Evolutionary conservation across 2,888 invertebrate genomes (phyloP), one percentile per base, ranked within the genome.

Genomic region (Dolomedes plantarius): DNA sequence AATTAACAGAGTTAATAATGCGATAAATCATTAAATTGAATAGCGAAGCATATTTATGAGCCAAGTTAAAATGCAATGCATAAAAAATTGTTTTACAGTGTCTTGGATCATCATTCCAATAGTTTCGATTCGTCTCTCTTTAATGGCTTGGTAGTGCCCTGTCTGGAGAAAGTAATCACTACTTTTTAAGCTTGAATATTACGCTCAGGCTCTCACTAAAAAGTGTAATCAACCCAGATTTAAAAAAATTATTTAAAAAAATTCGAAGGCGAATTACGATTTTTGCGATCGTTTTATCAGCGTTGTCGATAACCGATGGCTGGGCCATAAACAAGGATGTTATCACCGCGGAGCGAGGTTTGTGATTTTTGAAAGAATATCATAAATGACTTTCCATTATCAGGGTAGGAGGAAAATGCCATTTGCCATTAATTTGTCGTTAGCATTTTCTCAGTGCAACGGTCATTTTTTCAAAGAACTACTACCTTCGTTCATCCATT

Each of bases 351-450:
- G 56, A 56, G 83, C 77, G 67, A 77, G 73, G 46, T 77, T 83
- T 77, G 83, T 73, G 83, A 72, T 67, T 77, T 77, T 77, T 77
- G 72, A 83, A 83, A 83, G 77, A 77, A 77, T 77, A 83, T 77
- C 83, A 77, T 83, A 83, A 83, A 83, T 83, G 83, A 73, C 83
- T 83, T 83, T 77, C 77, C 83, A 83, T 83, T 83, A 83, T 83
- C 83, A 73, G 83, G 73, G 72, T 50, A 68, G 69, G 77, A 83
- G 73, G 77, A 56, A 74, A 83, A 83, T 83, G 72, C 77, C 77
- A 83, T 77, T 83, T 83, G 83, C 83, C 83, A 83, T 83, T 83
- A 83, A 83, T 83, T 83, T 83, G 83, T 83, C 83, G 83, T 83
- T 83, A 83, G 83, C 83, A 77, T 77, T 83, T 83, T 83, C 83